Percentiles rank a stretch among this genome's conserved stretches.
These are phyloP conservation scores for Donacobius atricapilla DNA, from an alignment of 2,113 vertebrate species.

Conservation along the genomic window DNA sequence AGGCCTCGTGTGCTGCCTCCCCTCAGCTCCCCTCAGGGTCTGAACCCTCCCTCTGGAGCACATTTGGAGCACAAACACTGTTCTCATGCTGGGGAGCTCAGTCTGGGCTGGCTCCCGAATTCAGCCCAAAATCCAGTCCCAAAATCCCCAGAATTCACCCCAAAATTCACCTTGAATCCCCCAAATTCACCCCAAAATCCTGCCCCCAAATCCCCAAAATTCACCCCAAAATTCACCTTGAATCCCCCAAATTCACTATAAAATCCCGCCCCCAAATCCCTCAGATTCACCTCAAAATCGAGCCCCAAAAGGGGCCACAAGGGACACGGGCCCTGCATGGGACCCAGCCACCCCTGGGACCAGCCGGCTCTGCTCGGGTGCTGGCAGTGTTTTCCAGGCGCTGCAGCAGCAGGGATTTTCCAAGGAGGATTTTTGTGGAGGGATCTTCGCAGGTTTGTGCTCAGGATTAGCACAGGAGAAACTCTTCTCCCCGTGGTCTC, in stretches of 20 bases:
- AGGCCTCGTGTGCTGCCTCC: background rate
- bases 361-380: background rate
- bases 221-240: too few species aligned
- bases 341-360: background rate
- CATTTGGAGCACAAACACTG: background rate
- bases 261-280: too few species aligned
- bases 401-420: background rate
- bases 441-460: background rate
- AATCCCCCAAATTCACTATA: too few species aligned
- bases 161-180: too few species aligned
- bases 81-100: background rate
- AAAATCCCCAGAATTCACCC: too few species aligned
- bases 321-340: rapidly evolving
- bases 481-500: background rate
- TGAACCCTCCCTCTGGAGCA: background rate
- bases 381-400: rapidly evolving
- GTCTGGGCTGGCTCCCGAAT: background rate
- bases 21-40: rapidly evolving
- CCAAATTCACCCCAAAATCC: too few species aligned
- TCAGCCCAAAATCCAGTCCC: too few species aligned
- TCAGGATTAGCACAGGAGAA: background rate
- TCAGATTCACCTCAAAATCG: too few species aligned
- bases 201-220: too few species aligned
- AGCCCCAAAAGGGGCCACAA: background rate
- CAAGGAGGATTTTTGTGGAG: background rate